Evolutionary conservation across 2,888 invertebrate species (phyloP).

Genomic region (Troglohyphantes excavatus): DNA sequence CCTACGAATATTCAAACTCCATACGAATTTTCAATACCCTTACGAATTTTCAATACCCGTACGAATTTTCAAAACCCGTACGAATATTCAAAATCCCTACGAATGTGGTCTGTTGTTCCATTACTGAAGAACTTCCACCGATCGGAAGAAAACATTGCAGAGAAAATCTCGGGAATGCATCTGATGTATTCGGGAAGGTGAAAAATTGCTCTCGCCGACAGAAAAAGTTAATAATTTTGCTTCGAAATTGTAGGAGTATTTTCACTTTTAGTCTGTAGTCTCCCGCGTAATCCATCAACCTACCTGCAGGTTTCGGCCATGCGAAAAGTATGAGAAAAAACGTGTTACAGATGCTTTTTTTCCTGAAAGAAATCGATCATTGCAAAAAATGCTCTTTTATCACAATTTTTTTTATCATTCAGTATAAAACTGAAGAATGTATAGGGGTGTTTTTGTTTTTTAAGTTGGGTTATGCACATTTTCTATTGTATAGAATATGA

Average conservation of each 20-base stretch:
- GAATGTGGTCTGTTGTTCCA: too few relatives aligned
- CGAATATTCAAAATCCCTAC: too few relatives aligned
- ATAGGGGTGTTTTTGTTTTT: not conserved
- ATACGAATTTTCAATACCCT: too few relatives aligned
- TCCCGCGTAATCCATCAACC: not conserved
- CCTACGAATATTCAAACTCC: too few relatives aligned
- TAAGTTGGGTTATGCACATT: not conserved
- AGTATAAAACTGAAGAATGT: not conserved
- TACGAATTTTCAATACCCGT: too few relatives aligned
- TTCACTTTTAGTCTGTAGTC: not conserved
- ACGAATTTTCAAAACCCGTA: too few relatives aligned
- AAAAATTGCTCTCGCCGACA: not conserved
- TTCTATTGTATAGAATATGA: not conserved
- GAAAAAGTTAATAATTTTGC: not conserved
- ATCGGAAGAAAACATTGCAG: too few relatives aligned
- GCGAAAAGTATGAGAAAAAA: not conserved
- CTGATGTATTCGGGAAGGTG: not conserved
- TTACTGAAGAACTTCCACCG: too few relatives aligned
- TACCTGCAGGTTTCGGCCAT: not conserved
- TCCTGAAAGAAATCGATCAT: not conserved
- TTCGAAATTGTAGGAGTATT: not conserved
- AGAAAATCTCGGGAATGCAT: not conserved
- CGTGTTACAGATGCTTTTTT: not conserved
- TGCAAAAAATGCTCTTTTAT: not conserved
- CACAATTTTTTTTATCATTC: not conserved